These are phyloP conservation scores for Periophthalmodon schlosseri DNA, from an alignment of 2,113 vertebrate species.

Conservation along the genomic window DNA sequence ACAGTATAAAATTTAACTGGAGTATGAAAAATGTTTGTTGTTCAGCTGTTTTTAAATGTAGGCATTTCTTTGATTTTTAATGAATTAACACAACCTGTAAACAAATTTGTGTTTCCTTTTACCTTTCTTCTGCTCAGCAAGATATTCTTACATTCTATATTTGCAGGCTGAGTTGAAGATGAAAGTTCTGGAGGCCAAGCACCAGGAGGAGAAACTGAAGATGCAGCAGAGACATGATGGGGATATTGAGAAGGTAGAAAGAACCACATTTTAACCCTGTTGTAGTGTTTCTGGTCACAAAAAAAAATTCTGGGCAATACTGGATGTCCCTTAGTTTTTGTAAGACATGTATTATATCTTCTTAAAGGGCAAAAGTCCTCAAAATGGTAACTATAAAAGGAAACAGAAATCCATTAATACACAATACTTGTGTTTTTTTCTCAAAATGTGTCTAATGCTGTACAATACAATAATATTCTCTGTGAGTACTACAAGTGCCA, in stretches of 20 bases:
- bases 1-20: too few species aligned
- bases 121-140: too few species aligned
- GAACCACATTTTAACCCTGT: neutral
- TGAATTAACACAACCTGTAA: neutral
- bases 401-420: too few species aligned
- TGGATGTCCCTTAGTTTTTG: neutral
- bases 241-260: conserved; percentile 90
- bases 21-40: too few species aligned
- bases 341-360: too few species aligned
- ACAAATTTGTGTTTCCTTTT: too few species aligned
- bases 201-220: conserved; percentile 91
- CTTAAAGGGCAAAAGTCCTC: too few species aligned
- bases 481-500: neutral
- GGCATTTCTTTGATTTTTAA: too few species aligned
- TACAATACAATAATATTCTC: neutral
- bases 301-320: neutral
- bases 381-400: too few species aligned
- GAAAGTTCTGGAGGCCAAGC: conserved; percentile 87
- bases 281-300: neutral
- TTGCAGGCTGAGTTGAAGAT: conserved; percentile 84
- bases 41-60: too few species aligned
- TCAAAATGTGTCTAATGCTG: neutral
- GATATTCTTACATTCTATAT: neutral
- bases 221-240: conserved; percentile 90
- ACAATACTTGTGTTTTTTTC: too few species aligned